Base-by-base conservation (phyloP, 2,888 invertebrate species). In the Lacanobia oleracea region DNA sequence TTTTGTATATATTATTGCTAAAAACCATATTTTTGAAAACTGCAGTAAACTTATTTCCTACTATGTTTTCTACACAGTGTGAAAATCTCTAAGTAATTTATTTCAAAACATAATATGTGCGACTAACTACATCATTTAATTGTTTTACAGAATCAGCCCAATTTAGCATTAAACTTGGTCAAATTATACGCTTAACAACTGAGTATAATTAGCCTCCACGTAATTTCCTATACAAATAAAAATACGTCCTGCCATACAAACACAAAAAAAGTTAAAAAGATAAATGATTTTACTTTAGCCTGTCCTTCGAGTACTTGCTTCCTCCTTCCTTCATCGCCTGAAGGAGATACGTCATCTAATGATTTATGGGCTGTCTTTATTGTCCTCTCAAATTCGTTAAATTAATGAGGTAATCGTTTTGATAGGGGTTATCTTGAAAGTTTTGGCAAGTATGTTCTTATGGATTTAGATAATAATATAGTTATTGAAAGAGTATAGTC, bases 281-380 rank as follows among this genome's bases (percentile, higher is more conserved):
- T 61, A 74, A 72, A 72, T 51, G 75, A 71, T 72, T 75, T 73
- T 72, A 33, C 57, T 74, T 62, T 33, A 72, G 53, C 0, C 48
- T 76, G 78, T 75, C 83, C 83, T 82, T 76, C 63, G 37, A 79
- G 66, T 54, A 60, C 40, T 75, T 0, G 62, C 64, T 85, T 86
- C 86, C 84, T 84, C 60, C 78, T 86, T 84, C 85, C 86, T 84
- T 60, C 50, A 76, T 60, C 60, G 66, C 62, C 16, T 81, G 51
- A 18, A 71, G 57, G 59, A 77, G 37, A 61, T 68, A 67, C 67
- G 75, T 84, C 86, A 74, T 70, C 59, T 60, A 72, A 73, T 86
- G 85, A 86, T 82, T 84, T 73, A 86, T 84, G 43, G 56, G 61
- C 16, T 51, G 60, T 67, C 63, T 71, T 64, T 66, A 76, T 79